Evolutionary conservation across 2,113 vertebrate genomes (phyloP).

Genomic region (Notiomystis cincta): DNA sequence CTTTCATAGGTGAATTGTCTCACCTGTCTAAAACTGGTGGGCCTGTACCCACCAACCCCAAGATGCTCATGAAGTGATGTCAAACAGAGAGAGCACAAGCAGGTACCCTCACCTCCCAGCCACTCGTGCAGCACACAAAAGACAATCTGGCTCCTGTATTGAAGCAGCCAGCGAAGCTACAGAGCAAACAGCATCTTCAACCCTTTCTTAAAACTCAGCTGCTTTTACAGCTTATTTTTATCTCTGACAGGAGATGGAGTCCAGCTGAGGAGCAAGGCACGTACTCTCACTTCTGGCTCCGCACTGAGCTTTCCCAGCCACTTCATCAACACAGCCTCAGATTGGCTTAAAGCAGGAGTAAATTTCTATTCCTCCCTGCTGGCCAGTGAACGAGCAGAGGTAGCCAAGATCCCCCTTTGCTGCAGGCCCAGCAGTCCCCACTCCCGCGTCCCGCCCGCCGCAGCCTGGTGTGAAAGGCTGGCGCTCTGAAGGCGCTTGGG

Average conservation of each 20-base stretch:
- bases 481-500: background rate
- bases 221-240: conserved; percentile 7
- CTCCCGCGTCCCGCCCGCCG: background rate
- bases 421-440: background rate
- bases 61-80: background rate
- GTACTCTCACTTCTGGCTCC: background rate
- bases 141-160: background rate
- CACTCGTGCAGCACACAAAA: background rate
- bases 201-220: background rate
- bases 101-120: background rate
- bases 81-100: background rate
- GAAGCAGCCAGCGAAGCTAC: fast-evolving
- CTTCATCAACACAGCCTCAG: conserved; percentile 9
- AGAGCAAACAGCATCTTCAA: background rate
- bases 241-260: background rate
- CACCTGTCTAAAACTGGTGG: background rate
- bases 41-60: background rate
- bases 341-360: conserved; percentile 5
- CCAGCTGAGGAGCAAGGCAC: background rate
- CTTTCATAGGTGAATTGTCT: background rate
- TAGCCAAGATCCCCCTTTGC: background rate
- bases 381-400: background rate
- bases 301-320: background rate
- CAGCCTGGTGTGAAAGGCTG: background rate
- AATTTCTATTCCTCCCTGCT: background rate